phyloP scores from a whole-genome alignment of 2,797 vertebrate genomes.

The Tiaroga cobitis region DNA sequence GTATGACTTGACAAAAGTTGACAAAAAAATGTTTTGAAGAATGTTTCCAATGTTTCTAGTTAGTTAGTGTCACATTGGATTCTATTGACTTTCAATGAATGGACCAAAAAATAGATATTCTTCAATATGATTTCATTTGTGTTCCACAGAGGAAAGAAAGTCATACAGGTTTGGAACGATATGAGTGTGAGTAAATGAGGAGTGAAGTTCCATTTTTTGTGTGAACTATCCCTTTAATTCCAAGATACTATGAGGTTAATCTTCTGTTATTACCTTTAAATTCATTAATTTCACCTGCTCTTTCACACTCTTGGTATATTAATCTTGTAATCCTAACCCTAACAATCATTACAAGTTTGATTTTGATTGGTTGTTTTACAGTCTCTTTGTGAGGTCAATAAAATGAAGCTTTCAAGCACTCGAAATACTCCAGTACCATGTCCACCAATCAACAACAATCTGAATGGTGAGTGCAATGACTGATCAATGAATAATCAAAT shows the following conservation, averaged over 20 bases:
- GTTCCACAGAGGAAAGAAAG: neutral
- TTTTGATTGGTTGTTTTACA: slow-evolving; percentile 47
- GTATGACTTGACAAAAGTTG: neutral
- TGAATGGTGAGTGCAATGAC: slow-evolving; percentile 8
- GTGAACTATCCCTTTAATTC: neutral
- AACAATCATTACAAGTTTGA: neutral
- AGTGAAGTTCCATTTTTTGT: neutral
- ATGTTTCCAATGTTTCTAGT: neutral
- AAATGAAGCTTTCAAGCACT: neutral
- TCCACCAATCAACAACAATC: neutral
- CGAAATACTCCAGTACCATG: slow-evolving; percentile 34
- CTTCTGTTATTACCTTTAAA: neutral
- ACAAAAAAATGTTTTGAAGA: neutral
- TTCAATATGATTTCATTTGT: neutral
- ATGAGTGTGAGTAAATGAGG: neutral
- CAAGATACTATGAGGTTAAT: neutral
- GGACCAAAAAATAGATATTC: neutral
- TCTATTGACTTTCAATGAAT: neutral
- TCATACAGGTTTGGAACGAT: neutral
- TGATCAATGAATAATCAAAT: neutral
- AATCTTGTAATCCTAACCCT: slow-evolving; percentile 4
- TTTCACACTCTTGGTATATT: neutral
- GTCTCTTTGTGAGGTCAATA: slow-evolving; percentile 57
- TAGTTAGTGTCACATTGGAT: neutral
- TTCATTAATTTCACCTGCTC: neutral